Base-by-base conservation (phyloP, 2,888 invertebrate species). In the Keiferia lycopersicella region DNA sequence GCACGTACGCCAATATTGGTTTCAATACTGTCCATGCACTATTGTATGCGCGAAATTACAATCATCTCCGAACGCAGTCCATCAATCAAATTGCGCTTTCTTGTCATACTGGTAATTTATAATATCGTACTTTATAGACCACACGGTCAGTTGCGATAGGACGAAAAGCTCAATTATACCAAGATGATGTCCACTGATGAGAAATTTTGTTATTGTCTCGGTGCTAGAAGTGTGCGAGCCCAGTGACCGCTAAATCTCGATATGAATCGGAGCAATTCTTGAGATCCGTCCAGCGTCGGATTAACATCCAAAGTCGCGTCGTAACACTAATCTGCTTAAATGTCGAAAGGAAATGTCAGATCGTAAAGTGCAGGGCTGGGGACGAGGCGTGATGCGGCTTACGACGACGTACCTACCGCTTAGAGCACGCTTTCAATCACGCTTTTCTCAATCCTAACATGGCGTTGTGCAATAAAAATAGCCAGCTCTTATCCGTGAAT, bases 271-370 rank as follows among this genome's bases (percentile, higher is more conserved):
- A 87, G 86, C 86, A 84, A 86, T 86, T 87, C 87, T 86, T 81
- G 86, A 86, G 84, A 86, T 86, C 86, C 85, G 78, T 88, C 82
- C 80, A 73, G 82, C 88, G 91, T 91, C 90, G 83, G 90, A 90
- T 91, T 91, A 90, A 86, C 82, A 88, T 87, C 82, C 84, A 76
- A 86, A 85, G 87, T 83, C 80, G 82, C 84, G 80, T 82, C 83
- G 87, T 84, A 90, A 86, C 87, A 86, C 86, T 91, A 90, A 91
- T 91, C 91, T 91, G 86, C 88, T 91, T 88, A 86, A 88, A 91
- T 88, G 91, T 90, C 91, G 87, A 88, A 86, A 91, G 92, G 91
- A 92, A 91, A 92, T 86, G 92, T 92, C 92, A 87, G 92, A 91
- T 92, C 88, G 91, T 87, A 88, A 88, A 82, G 83, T 84, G 83